Conservation (phyloP, 2,888 invertebrate species). For the Rhaphigaster nebulosa region DNA sequence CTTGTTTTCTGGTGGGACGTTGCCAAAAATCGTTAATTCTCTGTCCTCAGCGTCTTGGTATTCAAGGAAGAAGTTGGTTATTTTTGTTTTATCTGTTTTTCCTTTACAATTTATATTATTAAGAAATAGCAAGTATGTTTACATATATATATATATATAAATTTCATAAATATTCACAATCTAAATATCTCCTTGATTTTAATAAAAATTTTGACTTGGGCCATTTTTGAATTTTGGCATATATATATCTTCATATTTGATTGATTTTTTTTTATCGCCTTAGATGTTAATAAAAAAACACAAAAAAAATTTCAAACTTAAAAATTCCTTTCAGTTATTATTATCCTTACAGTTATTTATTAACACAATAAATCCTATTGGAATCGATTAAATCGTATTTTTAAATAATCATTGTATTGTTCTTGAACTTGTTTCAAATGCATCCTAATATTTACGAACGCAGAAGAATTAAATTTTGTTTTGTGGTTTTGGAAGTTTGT, state of each 20-base stretch:
- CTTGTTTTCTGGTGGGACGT: background rate
- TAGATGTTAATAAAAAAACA: too few species aligned
- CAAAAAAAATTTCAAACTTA: too few species aligned
- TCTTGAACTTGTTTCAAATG: background rate
- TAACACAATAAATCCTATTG: too few species aligned
- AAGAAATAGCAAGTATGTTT: background rate
- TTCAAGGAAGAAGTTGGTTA: background rate
- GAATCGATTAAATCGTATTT: too few species aligned
- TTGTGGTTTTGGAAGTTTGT: background rate
- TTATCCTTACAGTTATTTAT: too few species aligned
- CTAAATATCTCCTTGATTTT: background rate
- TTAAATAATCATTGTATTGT: background rate
- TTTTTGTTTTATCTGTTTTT: slow-evolving; percentile 15
- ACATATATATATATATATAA: background rate
- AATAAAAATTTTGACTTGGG: too few species aligned
- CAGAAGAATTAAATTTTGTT: background rate
- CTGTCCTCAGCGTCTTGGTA: background rate
- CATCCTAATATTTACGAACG: background rate
- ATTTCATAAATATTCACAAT: too few species aligned
- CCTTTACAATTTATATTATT: background rate
- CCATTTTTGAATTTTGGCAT: too few species aligned
- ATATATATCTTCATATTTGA: too few species aligned
- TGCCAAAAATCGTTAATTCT: slow-evolving; percentile 4
- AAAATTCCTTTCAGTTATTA: too few species aligned
- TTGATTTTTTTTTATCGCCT: too few species aligned